Evolutionary conservation across 2,797 vertebrate species (phyloP).

Genomic region (Podarcis lilfordi): DNA sequence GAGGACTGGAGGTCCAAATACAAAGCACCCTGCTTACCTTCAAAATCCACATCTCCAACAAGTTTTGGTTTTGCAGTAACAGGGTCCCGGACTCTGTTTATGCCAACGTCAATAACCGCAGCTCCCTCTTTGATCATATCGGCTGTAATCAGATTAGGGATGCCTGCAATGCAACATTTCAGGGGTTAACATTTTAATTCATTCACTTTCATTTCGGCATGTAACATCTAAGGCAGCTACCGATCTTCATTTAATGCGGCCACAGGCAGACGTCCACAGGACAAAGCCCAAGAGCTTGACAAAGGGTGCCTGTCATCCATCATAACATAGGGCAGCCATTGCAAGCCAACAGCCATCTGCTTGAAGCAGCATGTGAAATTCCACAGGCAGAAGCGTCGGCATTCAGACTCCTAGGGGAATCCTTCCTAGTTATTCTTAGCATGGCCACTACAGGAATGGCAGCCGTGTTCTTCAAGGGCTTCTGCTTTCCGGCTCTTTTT

Average conservation of each 20-base stretch:
- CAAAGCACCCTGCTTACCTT: conserved; percentile 78
- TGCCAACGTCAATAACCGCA: conserved; percentile 93
- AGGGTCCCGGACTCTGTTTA: conserved; percentile 90
- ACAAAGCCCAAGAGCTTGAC: background rate
- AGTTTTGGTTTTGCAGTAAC: conserved; percentile 87
- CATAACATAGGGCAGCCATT: no score
- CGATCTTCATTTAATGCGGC: background rate
- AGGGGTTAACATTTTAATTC: background rate
- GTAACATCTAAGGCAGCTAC: background rate
- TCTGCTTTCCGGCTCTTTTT: background rate
- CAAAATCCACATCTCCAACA: conserved; percentile 97
- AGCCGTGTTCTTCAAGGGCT: background rate
- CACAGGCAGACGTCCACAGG: no score
- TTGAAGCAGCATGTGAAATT: background rate
- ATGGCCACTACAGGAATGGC: background rate
- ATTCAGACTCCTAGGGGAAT: background rate
- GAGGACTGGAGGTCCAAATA: accelerated
- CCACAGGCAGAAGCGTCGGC: background rate
- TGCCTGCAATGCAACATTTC: conserved; percentile 77
- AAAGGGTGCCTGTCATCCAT: background rate
- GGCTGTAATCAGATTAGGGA: conserved; percentile 94
- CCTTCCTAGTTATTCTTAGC: background rate
- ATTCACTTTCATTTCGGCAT: background rate
- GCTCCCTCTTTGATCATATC: conserved; percentile 98
- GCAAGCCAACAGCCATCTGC: background rate